Evolutionary conservation across 2,888 invertebrate species (phyloP), one percentile per base, ranked within the genome.

Genomic region (Tiliacea citrago): DNA sequence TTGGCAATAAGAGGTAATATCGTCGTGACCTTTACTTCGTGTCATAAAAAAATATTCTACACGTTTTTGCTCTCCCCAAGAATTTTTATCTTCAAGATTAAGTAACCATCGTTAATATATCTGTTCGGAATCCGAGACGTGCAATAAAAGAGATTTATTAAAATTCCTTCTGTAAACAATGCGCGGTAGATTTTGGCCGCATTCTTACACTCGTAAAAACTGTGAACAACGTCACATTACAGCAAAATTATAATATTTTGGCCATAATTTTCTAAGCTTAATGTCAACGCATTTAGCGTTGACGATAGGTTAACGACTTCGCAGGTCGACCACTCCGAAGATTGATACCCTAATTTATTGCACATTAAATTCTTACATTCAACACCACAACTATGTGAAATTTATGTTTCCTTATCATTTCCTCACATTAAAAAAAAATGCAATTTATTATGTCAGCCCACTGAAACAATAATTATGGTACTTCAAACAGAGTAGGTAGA

Each of bases 91-190:
- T 83, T 63, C 53, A 79, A 83, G 87, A 88, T 90, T 89, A 86
- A 90, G 86, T 87, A 89, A 90, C 84, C 75, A 81, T 83, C 63
- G 63, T 74, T 77, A 71, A 78, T 82, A 77, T 76, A 81, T 79
- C 81, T 77, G 85, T 86, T 81, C 69, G 84, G 78, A 74, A 86
- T 88, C 77, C 83, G 57, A 86, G 75, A 84, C 84, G 89, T 87
- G 84, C 88, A 86, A 88, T 90, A 90, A 90, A 89, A 80, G 45
- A 79, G 82, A 92, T 91, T 92, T 92, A 92, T 90, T 82, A 77
- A 67, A 77, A 75, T 87, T 69, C 68, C 60, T 66, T 88, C 67
- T 42, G 61, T 70, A 73, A 81, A 84, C 87, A 86, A 79, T 80
- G 79, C 65, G 55, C 62, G 55, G 58, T 10, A 61, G n/a, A 58